These are phyloP conservation scores for Strigamia transsilvanica DNA, from an alignment of 2,888 invertebrate species.

Conservation along the genomic window DNA sequence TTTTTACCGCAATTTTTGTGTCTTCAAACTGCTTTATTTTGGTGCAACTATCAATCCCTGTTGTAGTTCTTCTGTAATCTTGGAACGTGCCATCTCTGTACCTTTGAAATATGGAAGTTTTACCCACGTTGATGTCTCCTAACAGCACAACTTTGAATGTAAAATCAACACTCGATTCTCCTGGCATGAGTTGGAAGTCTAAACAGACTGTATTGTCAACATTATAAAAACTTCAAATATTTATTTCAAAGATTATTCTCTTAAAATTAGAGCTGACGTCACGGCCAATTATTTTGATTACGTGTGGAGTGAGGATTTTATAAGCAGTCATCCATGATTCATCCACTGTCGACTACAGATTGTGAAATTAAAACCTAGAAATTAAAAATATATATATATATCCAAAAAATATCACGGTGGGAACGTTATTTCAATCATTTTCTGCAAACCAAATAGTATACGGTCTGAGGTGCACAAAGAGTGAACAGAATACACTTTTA, in stretches of 20 bases:
- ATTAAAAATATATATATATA: background rate
- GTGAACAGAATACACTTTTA: no score
- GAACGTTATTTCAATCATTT: no score
- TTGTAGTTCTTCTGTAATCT: constrained; percentile 55
- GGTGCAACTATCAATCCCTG: constrained; percentile 56
- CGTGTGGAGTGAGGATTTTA: background rate
- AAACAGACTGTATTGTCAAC: background rate
- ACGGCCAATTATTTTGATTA: background rate
- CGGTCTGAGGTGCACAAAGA: no score
- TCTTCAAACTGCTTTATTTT: constrained; percentile 54
- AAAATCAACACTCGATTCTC: background rate
- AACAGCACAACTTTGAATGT: constrained; percentile 57
- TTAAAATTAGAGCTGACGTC: constrained; percentile 2
- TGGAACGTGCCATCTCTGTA: constrained; percentile 56
- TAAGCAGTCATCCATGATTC: background rate
- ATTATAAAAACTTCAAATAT: background rate
- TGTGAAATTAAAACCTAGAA: background rate
- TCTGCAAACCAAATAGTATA: no score
- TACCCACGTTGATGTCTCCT: constrained; percentile 57
- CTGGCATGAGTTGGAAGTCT: background rate
- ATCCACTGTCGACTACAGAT: background rate
- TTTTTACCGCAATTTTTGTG: constrained; percentile 56
- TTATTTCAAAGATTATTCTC: background rate
- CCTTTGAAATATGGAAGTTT: constrained; percentile 57
- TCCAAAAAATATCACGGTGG: no score